Conservation (phyloP, 2,888 invertebrate genomes). For the Cryptus viduatorius region DNA sequence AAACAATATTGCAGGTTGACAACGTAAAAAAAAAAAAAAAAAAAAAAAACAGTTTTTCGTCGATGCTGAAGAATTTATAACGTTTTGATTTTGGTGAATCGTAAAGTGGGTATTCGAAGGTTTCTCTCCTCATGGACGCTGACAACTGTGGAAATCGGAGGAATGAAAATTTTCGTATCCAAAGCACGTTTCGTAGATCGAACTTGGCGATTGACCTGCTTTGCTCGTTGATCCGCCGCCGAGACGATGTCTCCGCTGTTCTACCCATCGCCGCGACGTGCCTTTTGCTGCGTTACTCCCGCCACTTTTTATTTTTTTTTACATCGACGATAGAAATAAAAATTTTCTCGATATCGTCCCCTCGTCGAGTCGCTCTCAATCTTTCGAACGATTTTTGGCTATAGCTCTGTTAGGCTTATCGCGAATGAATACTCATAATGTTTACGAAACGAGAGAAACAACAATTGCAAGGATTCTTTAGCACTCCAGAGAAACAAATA, state of each 20-base stretch:
- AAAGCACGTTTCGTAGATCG: slow-evolving; percentile 78
- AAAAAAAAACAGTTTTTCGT: background rate
- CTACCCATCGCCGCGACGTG: slow-evolving; percentile 48
- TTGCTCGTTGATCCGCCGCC: slow-evolving; percentile 72
- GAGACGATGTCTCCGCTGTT: slow-evolving; percentile 64
- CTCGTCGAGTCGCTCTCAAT: background rate
- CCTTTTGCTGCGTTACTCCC: slow-evolving; percentile 16
- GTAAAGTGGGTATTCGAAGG: background rate
- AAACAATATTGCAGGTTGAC: background rate
- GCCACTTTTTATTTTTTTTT: background rate
- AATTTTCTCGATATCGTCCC: background rate
- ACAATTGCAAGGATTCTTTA: background rate
- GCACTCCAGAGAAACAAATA: slow-evolving; percentile 8
- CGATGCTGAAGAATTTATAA: slow-evolving; percentile 5
- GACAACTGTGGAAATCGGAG: slow-evolving; percentile 9
- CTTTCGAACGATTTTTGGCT: background rate
- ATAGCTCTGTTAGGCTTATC: background rate
- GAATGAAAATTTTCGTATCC: slow-evolving; percentile 71
- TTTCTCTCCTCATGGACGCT: slow-evolving; percentile 25
- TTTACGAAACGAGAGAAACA: background rate
- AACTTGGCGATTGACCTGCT: slow-evolving; percentile 80
- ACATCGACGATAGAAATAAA: background rate
- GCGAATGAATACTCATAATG: background rate
- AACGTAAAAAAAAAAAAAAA: background rate
- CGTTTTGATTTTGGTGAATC: slow-evolving; percentile 16